These are phyloP conservation scores for Nymphalis c-album DNA, from an alignment of 2,888 invertebrate species.

Conservation along the genomic window DNA sequence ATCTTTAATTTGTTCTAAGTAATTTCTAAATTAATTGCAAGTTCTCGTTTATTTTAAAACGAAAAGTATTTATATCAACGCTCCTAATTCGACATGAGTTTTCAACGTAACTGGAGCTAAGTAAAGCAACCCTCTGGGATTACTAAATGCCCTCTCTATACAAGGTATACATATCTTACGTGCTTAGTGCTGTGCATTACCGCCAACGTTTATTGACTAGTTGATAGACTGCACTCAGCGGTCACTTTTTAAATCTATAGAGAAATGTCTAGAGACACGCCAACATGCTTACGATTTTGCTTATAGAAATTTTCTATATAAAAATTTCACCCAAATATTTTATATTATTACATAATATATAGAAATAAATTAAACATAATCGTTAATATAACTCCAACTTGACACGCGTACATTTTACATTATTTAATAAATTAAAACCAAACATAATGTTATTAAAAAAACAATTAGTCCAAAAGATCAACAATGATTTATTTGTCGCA, in stretches of 20 bases:
- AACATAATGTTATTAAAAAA: too few species aligned
- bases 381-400: too few species aligned
- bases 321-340: too few species aligned
- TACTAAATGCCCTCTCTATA: conserved; percentile 7
- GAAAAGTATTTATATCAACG: neutral
- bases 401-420: too few species aligned
- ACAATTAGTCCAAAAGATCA: too few species aligned
- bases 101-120: conserved; percentile 9
- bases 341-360: too few species aligned
- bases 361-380: too few species aligned
- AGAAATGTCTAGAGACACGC: conserved; percentile 25
- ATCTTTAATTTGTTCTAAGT: too few species aligned
- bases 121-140: conserved; percentile 13
- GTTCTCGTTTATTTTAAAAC: neutral
- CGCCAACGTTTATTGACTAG: conserved; percentile 24
- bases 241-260: conserved; percentile 23
- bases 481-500: too few species aligned
- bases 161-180: conserved; percentile 11
- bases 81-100: neutral
- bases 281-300: conserved; percentile 3
- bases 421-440: too few species aligned
- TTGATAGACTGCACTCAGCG: conserved; percentile 31
- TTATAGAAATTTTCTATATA: neutral
- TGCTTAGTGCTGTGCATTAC: conserved; percentile 30
- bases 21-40: too few species aligned